Evolutionary conservation across 2,797 vertebrate genomes (phyloP), one percentile per base, ranked within the genome.

Genomic region (Meda fulgida): DNA sequence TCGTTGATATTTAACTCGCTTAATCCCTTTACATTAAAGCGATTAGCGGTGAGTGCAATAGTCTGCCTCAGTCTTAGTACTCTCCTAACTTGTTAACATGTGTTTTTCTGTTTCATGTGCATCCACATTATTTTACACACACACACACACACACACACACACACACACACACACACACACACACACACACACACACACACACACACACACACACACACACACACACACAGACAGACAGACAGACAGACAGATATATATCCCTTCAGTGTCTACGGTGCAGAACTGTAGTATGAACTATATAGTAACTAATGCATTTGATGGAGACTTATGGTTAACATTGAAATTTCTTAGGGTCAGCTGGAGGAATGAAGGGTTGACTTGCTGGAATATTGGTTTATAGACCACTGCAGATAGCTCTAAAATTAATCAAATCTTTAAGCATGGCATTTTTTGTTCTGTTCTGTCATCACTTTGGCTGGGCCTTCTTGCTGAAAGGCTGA

Each of bases 401-500:
- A 31, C 19, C 40, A 67, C 21, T 31, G 4, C 46, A 58, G 48
- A 67, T 67, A 40, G 46, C 46, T 46, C 16, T 78, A 58, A 69
- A 65, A 40, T 3, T 6, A 40, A 23, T 38, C 11, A 70, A 84
- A 38, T 53, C 38, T 67, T 36, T 18, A 14, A 40, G 48, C 31
- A 55, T n/a, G 69, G 23, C 16, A 29, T 21, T 72, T 53, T 86
- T 53, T 38, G 67, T 23, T 85, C 36, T 34, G 18, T 81, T 70
- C 34, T 78, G 46, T 72, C 79, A 86, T 86, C 69, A 18, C 13
- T 63, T 58, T 66, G 72, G 40, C 70, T 31, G 9, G 13, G 10
- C 29, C 21, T 55, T 51, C 1, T 16, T 65, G 63, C 84, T 86
- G 67, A 78, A 53, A 85, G 53, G 46, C 71, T 76, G 75, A 88